Evolutionary conservation across 2,797 vertebrate genomes (phyloP).

Genomic region (Gambelia wislizenii): DNA sequence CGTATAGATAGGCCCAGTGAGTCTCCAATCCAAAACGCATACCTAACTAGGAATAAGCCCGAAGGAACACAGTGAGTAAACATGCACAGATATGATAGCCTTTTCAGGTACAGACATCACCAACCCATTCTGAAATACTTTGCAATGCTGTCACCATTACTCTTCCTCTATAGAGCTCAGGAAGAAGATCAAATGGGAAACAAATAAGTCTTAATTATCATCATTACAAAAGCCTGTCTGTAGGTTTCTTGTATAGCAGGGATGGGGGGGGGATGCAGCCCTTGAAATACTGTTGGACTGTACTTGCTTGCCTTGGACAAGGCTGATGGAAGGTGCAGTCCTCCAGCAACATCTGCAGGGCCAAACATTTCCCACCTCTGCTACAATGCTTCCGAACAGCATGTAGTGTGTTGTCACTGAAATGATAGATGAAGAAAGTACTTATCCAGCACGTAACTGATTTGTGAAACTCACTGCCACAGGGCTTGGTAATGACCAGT

Average conservation of each 20-base stretch:
- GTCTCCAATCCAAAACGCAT: no score
- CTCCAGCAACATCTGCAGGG: neutral
- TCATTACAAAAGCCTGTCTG: neutral
- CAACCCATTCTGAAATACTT: neutral
- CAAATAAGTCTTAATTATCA: neutral
- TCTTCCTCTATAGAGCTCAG: neutral
- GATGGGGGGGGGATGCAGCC: neutral
- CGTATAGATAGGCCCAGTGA: no score
- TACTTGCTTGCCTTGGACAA: no score
- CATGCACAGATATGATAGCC: neutral
- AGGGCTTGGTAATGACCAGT: neutral
- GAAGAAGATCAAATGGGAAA: neutral
- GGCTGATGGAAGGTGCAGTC: no score
- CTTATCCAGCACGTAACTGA: no score
- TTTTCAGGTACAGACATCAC: no score
- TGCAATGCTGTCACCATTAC: neutral
- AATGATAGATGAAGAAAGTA: no score
- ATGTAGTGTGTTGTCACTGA: neutral
- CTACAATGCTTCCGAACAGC: neutral
- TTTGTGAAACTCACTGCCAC: neutral
- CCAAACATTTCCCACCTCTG: neutral
- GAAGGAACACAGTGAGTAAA: neutral
- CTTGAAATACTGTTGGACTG: neutral
- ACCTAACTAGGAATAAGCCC: neutral
- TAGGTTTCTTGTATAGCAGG: neutral